Conservation (phyloP, 2,113 vertebrate species). For the Nicator chloris region DNA sequence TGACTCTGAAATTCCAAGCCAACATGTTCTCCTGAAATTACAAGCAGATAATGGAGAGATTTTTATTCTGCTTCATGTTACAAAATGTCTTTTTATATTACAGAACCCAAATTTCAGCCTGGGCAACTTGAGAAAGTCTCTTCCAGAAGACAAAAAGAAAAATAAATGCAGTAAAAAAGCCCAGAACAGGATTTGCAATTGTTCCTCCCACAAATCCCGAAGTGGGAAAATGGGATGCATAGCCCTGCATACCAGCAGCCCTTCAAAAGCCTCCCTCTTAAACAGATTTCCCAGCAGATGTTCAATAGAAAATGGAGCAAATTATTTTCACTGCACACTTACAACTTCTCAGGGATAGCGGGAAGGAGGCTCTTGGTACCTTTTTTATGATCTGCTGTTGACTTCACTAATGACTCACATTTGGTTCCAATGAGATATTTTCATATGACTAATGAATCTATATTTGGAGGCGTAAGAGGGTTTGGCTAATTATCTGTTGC, state of each 20-base stretch:
- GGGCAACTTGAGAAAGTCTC: background rate
- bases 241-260: background rate
- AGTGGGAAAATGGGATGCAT: background rate
- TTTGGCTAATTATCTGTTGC: slow-evolving; percentile 62
- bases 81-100: background rate
- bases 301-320: slow-evolving; percentile 22
- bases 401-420: slow-evolving; percentile 63
- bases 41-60: background rate
- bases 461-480: slow-evolving; percentile 50
- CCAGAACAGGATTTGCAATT: background rate
- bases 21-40: background rate
- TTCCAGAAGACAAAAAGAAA: background rate
- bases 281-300: slow-evolving; percentile 41
- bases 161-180: background rate
- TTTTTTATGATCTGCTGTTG: slow-evolving; percentile 53
- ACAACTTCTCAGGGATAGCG: background rate
- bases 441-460: slow-evolving; percentile 60
- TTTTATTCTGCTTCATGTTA: background rate
- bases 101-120: background rate
- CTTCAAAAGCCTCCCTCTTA: slow-evolving; percentile 6
- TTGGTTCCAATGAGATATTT: slow-evolving; percentile 60
- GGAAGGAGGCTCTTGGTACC: slow-evolving; percentile 12
- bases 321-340: background rate
- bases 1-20: background rate
- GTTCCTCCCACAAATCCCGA: background rate